phyloP scores from a whole-genome alignment of 2,888 invertebrate genomes.

The Hybos culiciformis region DNA sequence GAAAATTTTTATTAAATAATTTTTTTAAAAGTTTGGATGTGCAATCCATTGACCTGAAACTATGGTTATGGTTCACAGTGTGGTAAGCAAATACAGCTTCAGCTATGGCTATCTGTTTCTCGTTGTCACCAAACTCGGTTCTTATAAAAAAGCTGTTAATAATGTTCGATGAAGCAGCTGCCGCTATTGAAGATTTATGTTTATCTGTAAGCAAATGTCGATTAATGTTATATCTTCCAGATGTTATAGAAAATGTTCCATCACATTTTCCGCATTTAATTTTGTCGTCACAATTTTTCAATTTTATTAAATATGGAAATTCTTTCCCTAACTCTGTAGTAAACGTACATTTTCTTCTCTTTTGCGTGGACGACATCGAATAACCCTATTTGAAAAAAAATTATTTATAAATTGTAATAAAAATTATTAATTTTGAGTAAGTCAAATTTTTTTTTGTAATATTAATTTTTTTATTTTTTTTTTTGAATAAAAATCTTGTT shows the following conservation, averaged over 20 bases:
- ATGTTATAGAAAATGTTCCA: slow-evolving; percentile 3
- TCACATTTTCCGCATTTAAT: neutral
- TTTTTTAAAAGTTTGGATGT: neutral
- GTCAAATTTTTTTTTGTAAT: no score
- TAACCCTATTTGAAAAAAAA: neutral
- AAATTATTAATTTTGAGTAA: no score
- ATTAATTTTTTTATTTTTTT: neutral
- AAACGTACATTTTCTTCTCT: neutral
- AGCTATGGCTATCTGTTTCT: neutral
- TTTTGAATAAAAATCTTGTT: neutral
- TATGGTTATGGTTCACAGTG: slow-evolving; percentile 1
- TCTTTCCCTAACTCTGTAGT: neutral
- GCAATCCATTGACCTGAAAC: slow-evolving; percentile 6
- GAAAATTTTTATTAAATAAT: slow-evolving; percentile 1
- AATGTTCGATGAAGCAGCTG: slow-evolving; percentile 1
- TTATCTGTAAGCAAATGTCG: slow-evolving; percentile 3
- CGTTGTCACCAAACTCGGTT: neutral
- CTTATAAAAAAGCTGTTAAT: neutral
- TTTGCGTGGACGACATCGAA: neutral
- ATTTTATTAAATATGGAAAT: neutral
- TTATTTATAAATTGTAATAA: neutral
- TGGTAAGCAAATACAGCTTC: slow-evolving; percentile 3
- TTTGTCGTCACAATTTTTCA: neutral
- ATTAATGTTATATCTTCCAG: neutral
- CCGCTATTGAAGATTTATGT: slow-evolving; percentile 1